These are phyloP conservation scores for Eriocheir sinensis DNA, from an alignment of 1,140 invertebrate genomes.

Conservation along the genomic window DNA sequence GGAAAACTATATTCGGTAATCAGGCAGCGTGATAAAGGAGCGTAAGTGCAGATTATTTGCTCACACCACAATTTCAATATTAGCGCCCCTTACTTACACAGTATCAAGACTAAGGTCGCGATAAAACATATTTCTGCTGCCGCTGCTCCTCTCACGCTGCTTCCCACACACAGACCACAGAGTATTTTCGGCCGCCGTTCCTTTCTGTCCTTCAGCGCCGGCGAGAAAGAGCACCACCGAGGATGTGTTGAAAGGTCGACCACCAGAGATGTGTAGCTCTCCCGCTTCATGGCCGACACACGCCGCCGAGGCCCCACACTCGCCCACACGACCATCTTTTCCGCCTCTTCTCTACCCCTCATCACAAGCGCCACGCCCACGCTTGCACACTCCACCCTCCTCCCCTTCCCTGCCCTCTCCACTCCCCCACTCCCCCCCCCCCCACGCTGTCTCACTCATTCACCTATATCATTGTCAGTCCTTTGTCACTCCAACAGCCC, in stretches of 20 bases:
- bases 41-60: not conserved
- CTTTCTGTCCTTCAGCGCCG: not conserved
- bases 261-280: not conserved
- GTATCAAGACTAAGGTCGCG: too few relatives aligned
- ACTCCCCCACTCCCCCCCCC: not conserved
- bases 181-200: not conserved
- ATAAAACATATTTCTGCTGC: too few relatives aligned
- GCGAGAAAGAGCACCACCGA: not conserved
- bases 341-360: not conserved
- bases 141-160: too few relatives aligned
- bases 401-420: not conserved
- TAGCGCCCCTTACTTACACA: too few relatives aligned
- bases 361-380: constrained; percentile 10
- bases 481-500: constrained; percentile 29
- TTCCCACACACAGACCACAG: too few relatives aligned
- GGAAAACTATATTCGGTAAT: not conserved
- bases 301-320: not conserved
- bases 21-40: not conserved
- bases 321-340: not conserved
- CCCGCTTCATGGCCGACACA: not conserved
- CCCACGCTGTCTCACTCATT: constrained; percentile 9
- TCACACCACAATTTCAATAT: not conserved
- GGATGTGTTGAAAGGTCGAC: not conserved
- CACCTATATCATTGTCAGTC: constrained; percentile 38
- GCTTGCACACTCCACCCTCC: not conserved